These are phyloP conservation scores for Orestias chungarensis DNA, from an alignment of 2,797 vertebrate species.

Conservation along the genomic window DNA sequence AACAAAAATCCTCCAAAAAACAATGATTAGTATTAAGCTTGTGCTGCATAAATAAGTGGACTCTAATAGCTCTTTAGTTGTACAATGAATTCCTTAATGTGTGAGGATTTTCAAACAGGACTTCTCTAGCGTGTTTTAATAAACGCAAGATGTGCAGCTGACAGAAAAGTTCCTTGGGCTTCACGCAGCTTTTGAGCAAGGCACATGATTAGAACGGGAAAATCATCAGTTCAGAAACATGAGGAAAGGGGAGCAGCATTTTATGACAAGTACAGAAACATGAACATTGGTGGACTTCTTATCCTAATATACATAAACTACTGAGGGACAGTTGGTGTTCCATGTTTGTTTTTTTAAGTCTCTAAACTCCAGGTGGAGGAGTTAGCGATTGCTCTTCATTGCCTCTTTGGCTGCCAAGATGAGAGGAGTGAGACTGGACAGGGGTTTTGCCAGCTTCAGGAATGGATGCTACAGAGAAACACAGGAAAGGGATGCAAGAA, in stretches of 20 bases:
- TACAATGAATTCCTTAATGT: not conserved
- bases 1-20: not conserved
- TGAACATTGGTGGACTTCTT: slow-evolving; percentile 25
- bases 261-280: slow-evolving; percentile 17
- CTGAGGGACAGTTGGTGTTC: slow-evolving; percentile 12
- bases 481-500: not conserved
- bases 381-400: slow-evolving; percentile 89
- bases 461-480: slow-evolving; percentile 87
- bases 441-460: slow-evolving; percentile 96
- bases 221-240: slow-evolving; percentile 31
- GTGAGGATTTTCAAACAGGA: slow-evolving; percentile 14
- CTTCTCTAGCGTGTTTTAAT: slow-evolving; percentile 4
- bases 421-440: slow-evolving; percentile 96
- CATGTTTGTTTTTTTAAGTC: slow-evolving; percentile 23
- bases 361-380: slow-evolving; percentile 6
- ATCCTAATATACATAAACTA: slow-evolving; percentile 15
- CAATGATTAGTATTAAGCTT: not conserved
- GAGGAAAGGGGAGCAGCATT: slow-evolving; percentile 24
- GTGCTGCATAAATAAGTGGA: not conserved
- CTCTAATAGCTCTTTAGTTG: not conserved
- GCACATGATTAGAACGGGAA: slow-evolving; percentile 31
- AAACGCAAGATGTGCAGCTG: slow-evolving; percentile 7
- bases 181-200: slow-evolving; percentile 21
- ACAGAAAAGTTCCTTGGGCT: slow-evolving; percentile 10
- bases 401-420: slow-evolving; percentile 98